Base-by-base conservation (phyloP, 2,888 invertebrate species). In the Andrena minutula region DNA sequence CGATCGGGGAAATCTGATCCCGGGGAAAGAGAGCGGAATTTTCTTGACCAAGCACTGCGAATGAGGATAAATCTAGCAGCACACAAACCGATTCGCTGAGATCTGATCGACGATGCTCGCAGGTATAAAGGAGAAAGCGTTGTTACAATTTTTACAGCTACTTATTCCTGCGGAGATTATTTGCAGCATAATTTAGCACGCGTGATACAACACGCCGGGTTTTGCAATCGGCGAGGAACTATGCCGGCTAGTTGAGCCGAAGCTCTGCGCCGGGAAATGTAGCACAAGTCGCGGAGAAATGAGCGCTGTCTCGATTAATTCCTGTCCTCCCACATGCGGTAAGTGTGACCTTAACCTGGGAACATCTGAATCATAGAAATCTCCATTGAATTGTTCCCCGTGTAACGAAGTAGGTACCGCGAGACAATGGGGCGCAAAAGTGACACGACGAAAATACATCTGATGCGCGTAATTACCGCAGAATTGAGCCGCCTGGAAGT, bases 341-440 rank as follows among this genome's bases (percentile, higher is more conserved):
- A 41, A 35, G 51, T n/a, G 32, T 61, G 41, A 77, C 64, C 77
- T 77, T 65, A 60, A 77, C 66, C 58, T 35, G 77, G 8, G 78
- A 78, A 56, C 26, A 23, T 23, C 12, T 16, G 26, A 30, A 66
- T 30, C 47, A 1, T 41, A 56, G 51, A 78, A 61, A 71, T 26
- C 30, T 30, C 23, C 20, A 20, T 26, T 10, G 51, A 32, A 69
- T 69, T 69, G 35, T 69, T 53, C 23, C 16, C 35, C 20, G 47
- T 35, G 3, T 16, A 7, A 20, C 41, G 26, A 56, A 12, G 23
- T 20, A n/a, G 68, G 49, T 63, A 32, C 77, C 65, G 51, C 28
- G 47, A 3, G 12, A 76, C 65, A 77, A 76, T 64, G 20, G 35
- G 20, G 56, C 16, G 35, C 30, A 41, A 69, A 77, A 47, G 56